Evolutionary conservation across 2,888 invertebrate species (phyloP).

Genomic region (Caenorhabditis uteleia): DNA sequence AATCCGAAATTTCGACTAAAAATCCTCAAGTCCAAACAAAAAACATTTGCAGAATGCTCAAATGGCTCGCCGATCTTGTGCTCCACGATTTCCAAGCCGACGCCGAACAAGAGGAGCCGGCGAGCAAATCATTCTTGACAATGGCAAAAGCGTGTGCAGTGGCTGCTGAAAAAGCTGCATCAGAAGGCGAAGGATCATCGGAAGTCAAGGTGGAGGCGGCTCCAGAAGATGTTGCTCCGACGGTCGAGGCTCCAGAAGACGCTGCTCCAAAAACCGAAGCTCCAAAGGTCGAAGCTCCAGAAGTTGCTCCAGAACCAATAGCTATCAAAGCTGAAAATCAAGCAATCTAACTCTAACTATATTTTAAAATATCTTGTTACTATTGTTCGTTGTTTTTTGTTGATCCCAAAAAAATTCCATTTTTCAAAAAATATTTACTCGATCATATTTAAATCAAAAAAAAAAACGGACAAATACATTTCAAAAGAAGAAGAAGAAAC

Average conservation of each 20-base stretch:
- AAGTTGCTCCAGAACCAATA: neutral
- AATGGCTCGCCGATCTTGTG: conserved; percentile 60
- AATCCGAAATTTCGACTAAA: no score
- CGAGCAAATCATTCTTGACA: conserved; percentile 41
- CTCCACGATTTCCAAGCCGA: conserved; percentile 56
- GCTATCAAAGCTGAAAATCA: conserved; percentile 1
- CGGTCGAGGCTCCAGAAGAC: neutral
- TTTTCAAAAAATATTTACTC: neutral
- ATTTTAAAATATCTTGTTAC: neutral
- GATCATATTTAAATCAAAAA: neutral
- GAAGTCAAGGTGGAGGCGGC: neutral
- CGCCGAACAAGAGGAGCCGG: conserved; percentile 43
- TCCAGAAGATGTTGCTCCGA: neutral
- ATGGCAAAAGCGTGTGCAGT: conserved; percentile 43
- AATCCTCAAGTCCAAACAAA: no score
- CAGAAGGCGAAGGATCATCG: no score
- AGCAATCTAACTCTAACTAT: no score
- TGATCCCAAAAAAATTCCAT: neutral
- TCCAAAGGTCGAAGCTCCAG: conserved; percentile 4
- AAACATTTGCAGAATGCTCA: conserved; percentile 60
- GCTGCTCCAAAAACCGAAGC: neutral
- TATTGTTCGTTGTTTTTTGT: no score
- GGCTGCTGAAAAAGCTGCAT: conserved; percentile 8
- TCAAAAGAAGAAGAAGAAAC: neutral
- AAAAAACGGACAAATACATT: neutral